Base-by-base conservation (phyloP, 1,140 invertebrate species). In the Pteromalus puparum region DNA sequence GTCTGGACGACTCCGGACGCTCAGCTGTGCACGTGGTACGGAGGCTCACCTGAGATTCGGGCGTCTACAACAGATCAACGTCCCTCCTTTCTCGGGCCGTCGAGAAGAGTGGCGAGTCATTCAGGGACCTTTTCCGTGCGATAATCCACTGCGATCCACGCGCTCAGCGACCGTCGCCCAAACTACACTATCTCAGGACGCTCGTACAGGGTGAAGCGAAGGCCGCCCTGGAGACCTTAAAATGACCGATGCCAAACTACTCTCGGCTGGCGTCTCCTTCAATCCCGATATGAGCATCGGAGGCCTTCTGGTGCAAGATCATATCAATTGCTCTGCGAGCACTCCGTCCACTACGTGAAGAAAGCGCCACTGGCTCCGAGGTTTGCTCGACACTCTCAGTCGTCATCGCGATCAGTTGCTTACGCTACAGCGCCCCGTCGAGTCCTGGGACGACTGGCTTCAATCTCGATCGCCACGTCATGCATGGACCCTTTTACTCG, bases 391-490 rank as follows among this genome's bases (percentile, higher is more conserved):
- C 18, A 21, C 18, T 3, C 13, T 77, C 48, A 48, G 10, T 46
- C 48, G 42, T 46, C 42, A 77, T 26, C 48, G 75, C 1, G 75
- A 42, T 7, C 28, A 42, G 34, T 46, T 53, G 46, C 53, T 18
- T 6, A 26, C 77, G 24, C 61, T 80, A 2, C n/a, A 18, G n/a
- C 77, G 77, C 0, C 77, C 26, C 2, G 77, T 68, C 1, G 77
- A 80, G 18, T 42, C 9, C 26, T 80, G 61, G 77, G 77, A 80
- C 30, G 77, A 80, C 77, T 80, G 77, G 77, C 28, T 80, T 53
- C n/a, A n/a, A 26, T 80, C 18, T 65, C 30, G 10, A 28, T 80
- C 61, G 65, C 53, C 24, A 30, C 26, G 15, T 26, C 21, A 13
- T 48, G n/a, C 0, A 65, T 80, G 78, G 78, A 80, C 28, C 28